phyloP scores from a whole-genome alignment of 2,888 invertebrate species.

The Syrphus vitripennis region DNA sequence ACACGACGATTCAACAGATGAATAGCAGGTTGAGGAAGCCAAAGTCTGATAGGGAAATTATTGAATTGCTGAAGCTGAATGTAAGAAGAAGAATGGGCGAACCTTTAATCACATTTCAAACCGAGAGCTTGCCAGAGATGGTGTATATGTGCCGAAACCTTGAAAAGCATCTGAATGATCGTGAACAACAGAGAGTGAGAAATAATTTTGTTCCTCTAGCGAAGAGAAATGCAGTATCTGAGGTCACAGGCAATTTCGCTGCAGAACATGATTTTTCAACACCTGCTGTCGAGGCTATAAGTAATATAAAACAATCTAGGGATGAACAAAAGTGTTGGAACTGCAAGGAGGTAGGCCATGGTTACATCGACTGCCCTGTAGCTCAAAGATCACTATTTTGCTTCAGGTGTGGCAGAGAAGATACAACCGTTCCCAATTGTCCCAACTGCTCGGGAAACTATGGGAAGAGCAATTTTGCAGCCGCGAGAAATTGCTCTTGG shows the following conservation, averaged over 20 bases:
- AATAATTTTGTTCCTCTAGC: too few species aligned
- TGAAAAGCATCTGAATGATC: background rate
- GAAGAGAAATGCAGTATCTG: background rate
- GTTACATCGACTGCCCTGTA: too few species aligned
- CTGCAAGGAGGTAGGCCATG: background rate
- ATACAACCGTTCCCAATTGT: too few species aligned
- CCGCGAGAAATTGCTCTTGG: too few species aligned
- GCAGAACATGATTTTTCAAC: background rate
- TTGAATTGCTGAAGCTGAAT: background rate
- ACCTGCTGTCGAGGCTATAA: background rate
- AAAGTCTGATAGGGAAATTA: background rate
- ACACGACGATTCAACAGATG: background rate
- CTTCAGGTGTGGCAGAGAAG: too few species aligned
- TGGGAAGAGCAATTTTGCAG: too few species aligned
- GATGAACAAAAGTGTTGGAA: background rate
- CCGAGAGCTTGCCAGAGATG: too few species aligned
- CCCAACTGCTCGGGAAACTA: too few species aligned
- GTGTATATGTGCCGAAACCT: too few species aligned
- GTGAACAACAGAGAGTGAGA: background rate
- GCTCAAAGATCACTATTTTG: too few species aligned
- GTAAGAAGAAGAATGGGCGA: background rate
- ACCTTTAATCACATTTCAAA: too few species aligned
- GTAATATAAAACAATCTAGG: too few species aligned
- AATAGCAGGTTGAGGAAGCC: background rate
- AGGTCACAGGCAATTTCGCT: background rate